phyloP scores from a whole-genome alignment of 1,140 invertebrate species.

The Rhopalosiphum maidis region DNA sequence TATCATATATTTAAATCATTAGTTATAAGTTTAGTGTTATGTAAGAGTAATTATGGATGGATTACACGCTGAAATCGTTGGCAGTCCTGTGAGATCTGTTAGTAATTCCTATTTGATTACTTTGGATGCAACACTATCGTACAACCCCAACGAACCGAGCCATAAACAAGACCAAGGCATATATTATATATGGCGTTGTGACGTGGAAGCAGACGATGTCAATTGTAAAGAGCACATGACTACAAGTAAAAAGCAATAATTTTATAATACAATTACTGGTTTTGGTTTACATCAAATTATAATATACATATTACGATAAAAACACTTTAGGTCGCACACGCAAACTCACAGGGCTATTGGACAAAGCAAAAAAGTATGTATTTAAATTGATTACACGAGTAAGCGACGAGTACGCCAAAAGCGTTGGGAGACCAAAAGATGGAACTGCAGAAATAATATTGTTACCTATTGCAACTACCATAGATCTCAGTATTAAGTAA shows the following conservation, averaged over 20 bases:
- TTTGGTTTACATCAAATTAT: background rate
- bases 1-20: background rate
- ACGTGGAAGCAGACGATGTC: background rate
- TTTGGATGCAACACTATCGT: conserved; percentile 17
- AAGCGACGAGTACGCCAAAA: background rate
- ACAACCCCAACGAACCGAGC: conserved; percentile 26
- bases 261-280: background rate
- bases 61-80: conserved; percentile 23
- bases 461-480: background rate
- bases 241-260: background rate
- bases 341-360: background rate
- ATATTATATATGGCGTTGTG: background rate
- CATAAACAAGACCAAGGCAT: background rate
- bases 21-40: background rate
- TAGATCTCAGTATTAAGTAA: background rate
- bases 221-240: conserved; percentile 16
- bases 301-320: background rate
- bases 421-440: background rate
- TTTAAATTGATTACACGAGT: background rate
- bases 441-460: background rate
- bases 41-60: background rate
- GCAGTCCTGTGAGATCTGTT: background rate
- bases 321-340: background rate
- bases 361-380: background rate
- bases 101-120: background rate